Evolutionary conservation across 2,888 invertebrate genomes (phyloP), one percentile per base, ranked within the genome.

Genomic region (Apodemia zela): DNA sequence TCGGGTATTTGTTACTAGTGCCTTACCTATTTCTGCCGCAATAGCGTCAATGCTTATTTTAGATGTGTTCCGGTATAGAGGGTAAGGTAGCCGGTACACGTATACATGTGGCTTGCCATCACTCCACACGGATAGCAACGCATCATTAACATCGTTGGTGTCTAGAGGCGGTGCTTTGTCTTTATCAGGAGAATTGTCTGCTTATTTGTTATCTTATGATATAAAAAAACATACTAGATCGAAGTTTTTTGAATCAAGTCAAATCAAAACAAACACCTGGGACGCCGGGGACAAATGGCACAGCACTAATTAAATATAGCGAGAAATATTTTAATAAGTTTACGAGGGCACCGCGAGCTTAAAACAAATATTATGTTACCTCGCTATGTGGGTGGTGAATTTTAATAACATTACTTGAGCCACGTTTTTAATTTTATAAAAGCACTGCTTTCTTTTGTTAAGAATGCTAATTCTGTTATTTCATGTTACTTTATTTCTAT

Each of bases 251-350:
- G 42, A 60, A 62, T 29, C n/a, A 58, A 62, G 18, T 15, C 18
- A 62, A 58, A 62, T 57, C 57, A 62, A 62, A 58, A 42, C 75
- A 69, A 68, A 80, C 87, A 87, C 85, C 84, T 84, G 85, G 77
- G 83, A 77, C 75, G 76, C 77, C 73, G 81, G 73, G 38, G 81
- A 84, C 86, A 85, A 85, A 87, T 85, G 84, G 85, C 77, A 82
- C 81, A 80, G 77, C 78, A 79, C 85, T 89, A 90, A 90, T 89
- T 89, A 90, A 88, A 91, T 89, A 88, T 84, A 82, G 81, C 82
- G 82, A 82, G 84, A 85, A 85, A 87, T 90, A 91, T 91, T 91
- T 90, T 90, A 91, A 89, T 89, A 89, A 90, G 87, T 90, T 90
- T 89, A 90, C 77, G 89, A 81, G 82, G 79, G 80, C 76, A 73